Base-by-base conservation (phyloP, 37 sponge, comb jelly and placozoan genomes). In the Cliona cf. orientalis region DNA sequence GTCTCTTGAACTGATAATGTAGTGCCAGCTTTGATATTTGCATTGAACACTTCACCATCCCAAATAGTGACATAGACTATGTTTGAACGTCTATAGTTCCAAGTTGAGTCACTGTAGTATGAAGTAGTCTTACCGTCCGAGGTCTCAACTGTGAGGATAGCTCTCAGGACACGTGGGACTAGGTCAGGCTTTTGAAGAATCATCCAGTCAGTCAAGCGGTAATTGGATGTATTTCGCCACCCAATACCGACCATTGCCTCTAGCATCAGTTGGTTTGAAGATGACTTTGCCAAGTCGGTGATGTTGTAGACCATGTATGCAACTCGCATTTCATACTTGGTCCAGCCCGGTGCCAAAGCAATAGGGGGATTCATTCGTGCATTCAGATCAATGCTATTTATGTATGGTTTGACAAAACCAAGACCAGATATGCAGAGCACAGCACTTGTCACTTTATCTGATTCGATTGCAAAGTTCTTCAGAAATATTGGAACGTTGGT, bases 261-360 rank as follows among this genome's bases (percentile, higher is more conserved):
- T 25, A 89, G 37, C 3, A 69, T 66, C 32, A n/a, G 36, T 12
- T 23, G 26, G 45, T 22, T 39, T 1, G 53, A 49, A 14, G 60
- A 28, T 29, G 19, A 23, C 41, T 21, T 32, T 45, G 80, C 37
- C 14, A 62, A 25, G 26, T 70, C 32, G 28, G 77, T 62, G 35
- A 89, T 42, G 42, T 68, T 40, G 57, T 62, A 89, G 1, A 45
- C 45, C 23, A 76, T 46, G 40, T 83, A 82, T 32, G 83, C 79
- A 5, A 71, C 77, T 17, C 79, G 72, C 6, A 45, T 17, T 70
- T 89, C 84, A 42, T 89, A 89, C 1, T 89, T 70, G 0, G 89
- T 83, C 89, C 89, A 89, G n/a, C 89, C 89, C n/a, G 89, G 89
- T 21, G 69, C 26, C 21, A 89, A 49, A n/a, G 72, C 70, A 34